Evolutionary conservation across 2,113 vertebrate species (phyloP).

Genomic region (Tragelaphus strepsiceros): DNA sequence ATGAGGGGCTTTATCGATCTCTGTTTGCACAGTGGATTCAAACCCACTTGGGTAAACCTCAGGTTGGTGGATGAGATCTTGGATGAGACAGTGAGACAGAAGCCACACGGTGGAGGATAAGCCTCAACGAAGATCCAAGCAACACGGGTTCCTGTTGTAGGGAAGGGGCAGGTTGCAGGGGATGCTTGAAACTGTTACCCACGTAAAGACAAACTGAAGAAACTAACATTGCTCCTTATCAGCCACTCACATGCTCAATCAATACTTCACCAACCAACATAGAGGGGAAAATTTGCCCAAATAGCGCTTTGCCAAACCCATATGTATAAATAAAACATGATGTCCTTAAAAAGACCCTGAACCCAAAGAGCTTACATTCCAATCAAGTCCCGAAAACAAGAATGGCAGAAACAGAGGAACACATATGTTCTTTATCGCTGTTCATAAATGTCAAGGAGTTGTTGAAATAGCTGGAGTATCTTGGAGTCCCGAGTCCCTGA

Average conservation of each 20-base stretch:
- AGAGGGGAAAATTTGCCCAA: neutral
- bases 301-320: neutral
- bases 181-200: neutral
- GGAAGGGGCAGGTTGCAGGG: neutral
- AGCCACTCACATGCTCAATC: neutral
- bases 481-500: neutral
- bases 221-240: neutral
- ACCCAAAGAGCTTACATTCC: neutral
- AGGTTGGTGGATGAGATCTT: accelerated
- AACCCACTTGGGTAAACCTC: neutral
- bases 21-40: neutral
- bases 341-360: neutral
- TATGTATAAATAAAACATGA: neutral
- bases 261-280: no score
- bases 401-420: neutral
- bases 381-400: neutral
- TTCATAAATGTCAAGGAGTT: neutral
- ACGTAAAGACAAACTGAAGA: neutral
- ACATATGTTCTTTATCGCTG: neutral
- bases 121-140: neutral
- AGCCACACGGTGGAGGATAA: accelerated
- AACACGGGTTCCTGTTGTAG: accelerated
- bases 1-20: neutral
- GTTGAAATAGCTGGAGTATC: neutral
- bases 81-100: neutral